Conservation (phyloP, 2,797 vertebrate genomes). For the Periparus ater region DNA sequence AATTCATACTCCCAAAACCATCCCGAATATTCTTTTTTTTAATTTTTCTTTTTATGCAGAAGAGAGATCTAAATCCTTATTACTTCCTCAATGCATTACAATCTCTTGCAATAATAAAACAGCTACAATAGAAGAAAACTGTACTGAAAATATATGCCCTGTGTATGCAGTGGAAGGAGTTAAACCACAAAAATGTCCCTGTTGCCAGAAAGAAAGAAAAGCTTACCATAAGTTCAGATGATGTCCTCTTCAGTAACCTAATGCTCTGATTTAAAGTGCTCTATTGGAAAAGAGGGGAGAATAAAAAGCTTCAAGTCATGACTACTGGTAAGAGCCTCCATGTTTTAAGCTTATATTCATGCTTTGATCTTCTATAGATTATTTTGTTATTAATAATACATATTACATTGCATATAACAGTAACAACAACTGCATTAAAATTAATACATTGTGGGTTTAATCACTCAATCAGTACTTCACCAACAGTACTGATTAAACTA, state of each 20-base stretch:
- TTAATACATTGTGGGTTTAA: not conserved
- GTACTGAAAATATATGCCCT: not conserved
- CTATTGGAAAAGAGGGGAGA: conserved; percentile 68
- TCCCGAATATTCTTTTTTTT: not conserved
- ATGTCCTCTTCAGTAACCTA: conserved; percentile 81
- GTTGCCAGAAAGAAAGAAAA: not conserved
- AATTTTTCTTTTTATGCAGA: not conserved
- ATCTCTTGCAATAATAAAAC: not conserved
- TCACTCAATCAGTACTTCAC: not conserved
- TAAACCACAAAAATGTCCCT: not conserved
- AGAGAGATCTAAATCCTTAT: not conserved
- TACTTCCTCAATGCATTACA: not conserved
- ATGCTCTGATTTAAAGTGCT: conserved; percentile 84
- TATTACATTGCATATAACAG: not conserved
- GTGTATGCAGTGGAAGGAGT: accelerated
- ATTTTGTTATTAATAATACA: not conserved
- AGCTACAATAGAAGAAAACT: not conserved
- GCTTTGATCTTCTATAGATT: not conserved
- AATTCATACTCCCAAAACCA: not conserved
- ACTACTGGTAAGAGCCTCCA: not conserved
- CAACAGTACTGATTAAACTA: not conserved
- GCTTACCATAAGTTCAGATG: conserved; percentile 84
- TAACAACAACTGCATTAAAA: not conserved
- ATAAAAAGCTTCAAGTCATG: not conserved
- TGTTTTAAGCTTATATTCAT: not conserved